These are phyloP conservation scores for Halichondria panicea DNA, from an alignment of 37 sponge, comb jelly and placozoan genomes.

Conservation along the genomic window DNA sequence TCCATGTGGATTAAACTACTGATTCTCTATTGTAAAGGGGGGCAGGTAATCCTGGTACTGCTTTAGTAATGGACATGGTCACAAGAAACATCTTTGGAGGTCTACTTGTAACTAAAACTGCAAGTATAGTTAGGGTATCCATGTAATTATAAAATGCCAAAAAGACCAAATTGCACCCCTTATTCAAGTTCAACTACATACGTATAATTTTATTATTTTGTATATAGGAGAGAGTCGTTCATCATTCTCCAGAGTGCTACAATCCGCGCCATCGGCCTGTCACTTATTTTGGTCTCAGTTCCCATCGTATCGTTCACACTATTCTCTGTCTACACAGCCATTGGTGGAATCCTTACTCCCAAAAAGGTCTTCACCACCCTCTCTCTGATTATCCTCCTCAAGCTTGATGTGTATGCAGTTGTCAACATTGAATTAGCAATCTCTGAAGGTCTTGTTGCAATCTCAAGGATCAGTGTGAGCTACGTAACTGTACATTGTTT, in stretches of 20 bases:
- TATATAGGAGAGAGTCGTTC: slow-evolving; percentile 12
- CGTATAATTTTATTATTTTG: no score
- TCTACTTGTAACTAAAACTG: no score
- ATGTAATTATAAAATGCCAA: no score
- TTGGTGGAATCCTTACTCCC: slow-evolving; percentile 34
- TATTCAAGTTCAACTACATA: no score
- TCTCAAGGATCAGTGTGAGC: slow-evolving; percentile 62
- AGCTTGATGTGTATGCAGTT: slow-evolving; percentile 33
- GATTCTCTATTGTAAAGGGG: not conserved
- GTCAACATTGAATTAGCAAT: slow-evolving; percentile 18
- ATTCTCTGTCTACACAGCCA: slow-evolving; percentile 5
- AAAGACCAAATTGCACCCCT: no score
- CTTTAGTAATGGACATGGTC: no score
- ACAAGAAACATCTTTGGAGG: no score
- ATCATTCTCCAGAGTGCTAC: slow-evolving; percentile 12
- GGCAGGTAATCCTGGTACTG: no score
- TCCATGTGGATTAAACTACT: not conserved
- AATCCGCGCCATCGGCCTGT: not conserved
- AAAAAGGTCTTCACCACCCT: slow-evolving; percentile 35
- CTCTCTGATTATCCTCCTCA: slow-evolving; percentile 22
- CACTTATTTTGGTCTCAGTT: not conserved
- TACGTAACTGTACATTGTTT: not conserved
- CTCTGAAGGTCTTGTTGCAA: slow-evolving; percentile 58
- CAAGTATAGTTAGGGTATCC: no score
- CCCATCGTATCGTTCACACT: slow-evolving; percentile 14